Base-by-base conservation (phyloP, 2,797 vertebrate species). In the Acrocephalus scirpaceus region DNA sequence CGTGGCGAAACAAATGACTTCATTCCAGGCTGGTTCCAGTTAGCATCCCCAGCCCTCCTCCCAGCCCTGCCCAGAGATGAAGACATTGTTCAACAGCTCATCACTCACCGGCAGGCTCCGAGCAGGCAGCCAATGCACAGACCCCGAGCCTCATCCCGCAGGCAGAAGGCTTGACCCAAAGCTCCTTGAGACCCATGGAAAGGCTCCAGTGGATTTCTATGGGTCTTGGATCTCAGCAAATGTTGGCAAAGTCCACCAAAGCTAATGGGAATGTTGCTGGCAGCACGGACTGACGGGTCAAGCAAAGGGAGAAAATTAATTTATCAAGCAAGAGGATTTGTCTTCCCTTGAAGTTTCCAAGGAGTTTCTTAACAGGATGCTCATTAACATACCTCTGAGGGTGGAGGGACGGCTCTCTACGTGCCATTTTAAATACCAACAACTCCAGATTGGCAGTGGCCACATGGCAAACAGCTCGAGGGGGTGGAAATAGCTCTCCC, bases 1-100 rank as follows among this genome's bases (percentile, higher is more conserved):
- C 0, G 1, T 26, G 1, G 79, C 0, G 19, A 94, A 97, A 95
- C 81, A 85, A 95, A 96, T 90, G 6, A 96, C 86, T 93, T 96
- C 93, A 93, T 88, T 80, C 53, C 89, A 94, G 95, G 92, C 91
- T 96, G 95, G 95, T 94, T 96, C 96, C 96, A 93, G 88, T 94
- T 96, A 93, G 77, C 94, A 93, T 88, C 92, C 74, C 76, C 45
- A 5, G 42, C 82, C 82, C 95, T 96, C 92, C 91, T 96, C 92
- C 91, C 45, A 4, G 70, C 87, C 85, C 92, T 95, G 76, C 95
- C 92, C 96, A 86, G 92, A 67, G 93, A 96, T 96, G 95, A 94
- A 97, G 96, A 97, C 38, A 9, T 93, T 93, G 81, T 83, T 95
- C 93, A 94, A 66, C 78, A 96, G 96, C 86, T 90, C 93, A 93